These are phyloP conservation scores for Motacilla tschutschensis DNA, from an alignment of 2,113 vertebrate genomes.

Conservation along the genomic window DNA sequence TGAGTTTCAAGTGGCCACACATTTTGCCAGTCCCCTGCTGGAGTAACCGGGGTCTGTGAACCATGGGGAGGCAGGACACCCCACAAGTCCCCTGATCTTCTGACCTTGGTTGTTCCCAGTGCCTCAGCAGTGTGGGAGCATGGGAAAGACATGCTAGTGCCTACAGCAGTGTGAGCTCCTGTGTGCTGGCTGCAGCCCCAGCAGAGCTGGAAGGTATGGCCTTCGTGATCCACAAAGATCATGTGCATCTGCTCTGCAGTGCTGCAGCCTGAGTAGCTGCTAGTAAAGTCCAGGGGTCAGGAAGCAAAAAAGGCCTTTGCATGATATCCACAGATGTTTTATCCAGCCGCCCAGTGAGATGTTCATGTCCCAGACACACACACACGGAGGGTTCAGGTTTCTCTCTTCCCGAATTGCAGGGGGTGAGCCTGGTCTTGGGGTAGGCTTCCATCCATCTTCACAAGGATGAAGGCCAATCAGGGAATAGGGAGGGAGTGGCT, in stretches of 20 bases:
- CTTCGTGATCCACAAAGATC: neutral
- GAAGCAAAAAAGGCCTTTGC: neutral
- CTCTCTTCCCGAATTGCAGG: neutral
- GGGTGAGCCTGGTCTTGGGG: neutral
- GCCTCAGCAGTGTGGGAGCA: fast-evolving
- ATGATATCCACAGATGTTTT: neutral
- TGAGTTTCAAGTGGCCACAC: neutral
- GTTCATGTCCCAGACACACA: neutral
- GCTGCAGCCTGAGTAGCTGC: neutral
- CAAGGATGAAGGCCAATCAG: neutral
- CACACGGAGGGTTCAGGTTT: neutral
- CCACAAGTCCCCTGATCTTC: fast-evolving
- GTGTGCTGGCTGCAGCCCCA: neutral
- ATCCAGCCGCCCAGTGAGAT: neutral
- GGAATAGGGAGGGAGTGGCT: neutral
- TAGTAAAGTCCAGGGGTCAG: neutral
- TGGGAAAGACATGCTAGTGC: fast-evolving
- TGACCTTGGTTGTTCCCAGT: neutral
- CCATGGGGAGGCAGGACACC: neutral
- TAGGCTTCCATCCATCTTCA: too few relatives aligned
- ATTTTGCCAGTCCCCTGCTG: neutral
- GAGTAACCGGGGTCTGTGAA: neutral
- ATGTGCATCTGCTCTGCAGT: fast-evolving
- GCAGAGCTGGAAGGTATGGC: neutral
- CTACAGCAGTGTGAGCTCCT: fast-evolving